phyloP scores from a whole-genome alignment of 2,797 vertebrate species.

The Acipenser oxyrinchus region DNA sequence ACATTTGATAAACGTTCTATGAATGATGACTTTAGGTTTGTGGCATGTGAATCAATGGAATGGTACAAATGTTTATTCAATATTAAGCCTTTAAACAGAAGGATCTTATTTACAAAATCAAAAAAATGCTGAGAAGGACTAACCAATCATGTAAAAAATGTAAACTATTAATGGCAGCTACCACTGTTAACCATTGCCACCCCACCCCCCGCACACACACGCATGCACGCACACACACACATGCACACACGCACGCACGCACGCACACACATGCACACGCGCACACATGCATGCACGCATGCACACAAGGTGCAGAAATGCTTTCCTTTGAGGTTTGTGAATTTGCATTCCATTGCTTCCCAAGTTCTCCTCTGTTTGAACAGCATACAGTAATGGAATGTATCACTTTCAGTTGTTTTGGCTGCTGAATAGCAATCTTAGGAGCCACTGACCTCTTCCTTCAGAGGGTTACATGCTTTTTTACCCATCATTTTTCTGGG shows the following conservation, averaged over 20 bases:
- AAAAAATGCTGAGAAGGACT: too few species aligned
- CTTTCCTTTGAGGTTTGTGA: background rate
- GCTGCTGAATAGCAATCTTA: background rate
- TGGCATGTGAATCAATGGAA: too few species aligned
- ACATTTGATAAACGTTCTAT: too few species aligned
- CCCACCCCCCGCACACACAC: background rate
- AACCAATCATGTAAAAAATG: too few species aligned
- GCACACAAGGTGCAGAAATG: background rate
- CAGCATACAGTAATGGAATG: background rate
- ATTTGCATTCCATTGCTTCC: background rate
- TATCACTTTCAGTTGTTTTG: background rate
- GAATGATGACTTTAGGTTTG: too few species aligned
- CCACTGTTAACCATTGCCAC: too few species aligned
- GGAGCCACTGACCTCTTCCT: background rate
- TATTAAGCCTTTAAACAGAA: too few species aligned
- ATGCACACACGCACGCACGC: background rate
- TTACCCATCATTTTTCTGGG: background rate
- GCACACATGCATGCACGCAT: background rate
- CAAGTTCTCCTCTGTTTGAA: background rate
- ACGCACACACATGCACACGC: background rate
- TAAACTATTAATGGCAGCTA: too few species aligned
- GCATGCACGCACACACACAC: background rate
- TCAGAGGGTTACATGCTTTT: background rate
- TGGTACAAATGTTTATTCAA: too few species aligned
- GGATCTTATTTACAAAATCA: too few species aligned